Evolutionary conservation across 92 coral and sea anemone genomes (phyloP), one percentile per base, ranked within the genome.

Genomic region (Galaxea fascicularis): DNA sequence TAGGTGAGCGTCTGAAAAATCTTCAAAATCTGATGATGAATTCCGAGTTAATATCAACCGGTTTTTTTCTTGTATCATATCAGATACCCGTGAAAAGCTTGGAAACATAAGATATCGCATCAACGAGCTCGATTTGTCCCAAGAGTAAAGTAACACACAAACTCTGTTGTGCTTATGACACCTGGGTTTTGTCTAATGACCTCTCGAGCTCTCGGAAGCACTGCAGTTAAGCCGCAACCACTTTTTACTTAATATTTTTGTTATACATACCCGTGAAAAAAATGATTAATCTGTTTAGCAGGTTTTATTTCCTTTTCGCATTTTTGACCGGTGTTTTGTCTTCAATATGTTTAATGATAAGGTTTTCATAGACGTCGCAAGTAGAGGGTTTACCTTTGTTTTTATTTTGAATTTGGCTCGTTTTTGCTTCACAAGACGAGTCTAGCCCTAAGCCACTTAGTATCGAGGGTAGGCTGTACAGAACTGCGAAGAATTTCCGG

Each of bases 401-500:
- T 66, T 65, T 10, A 4, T 65, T 79, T 28, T 65, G 63, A 6
- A 27, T 46, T 25, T 49, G 59, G 27, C 10, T 31, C 66, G 30
- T 69, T 69, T 35, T 69, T 81, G 16, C 44, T 41, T 22, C 20
- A 30, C 18, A 65, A 79, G 45, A 31, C 51, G 22, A 67, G 53
- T 31, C 65, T 35, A 20, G 82, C 41, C 63, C 53, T 41, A 70
- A 68, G 65, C 85, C 86, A 82, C 78, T 82, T 58, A 81, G 71
- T 44, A 10, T 17, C n/a, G 70, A 54, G 59, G 44, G 28, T 21
- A 64, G n/a, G n/a, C 51, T 21, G 75, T 29, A 65, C 31, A 51
- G 66, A 67, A 79, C 51, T 65, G 65, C 31, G 47, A 82, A 82
- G 86, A 82, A 82, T 82, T 82, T 82, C 86, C 86, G 86, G 78